Base-by-base conservation (phyloP, 92 coral and sea anemone species). In the Phenganax stokvisi region DNA sequence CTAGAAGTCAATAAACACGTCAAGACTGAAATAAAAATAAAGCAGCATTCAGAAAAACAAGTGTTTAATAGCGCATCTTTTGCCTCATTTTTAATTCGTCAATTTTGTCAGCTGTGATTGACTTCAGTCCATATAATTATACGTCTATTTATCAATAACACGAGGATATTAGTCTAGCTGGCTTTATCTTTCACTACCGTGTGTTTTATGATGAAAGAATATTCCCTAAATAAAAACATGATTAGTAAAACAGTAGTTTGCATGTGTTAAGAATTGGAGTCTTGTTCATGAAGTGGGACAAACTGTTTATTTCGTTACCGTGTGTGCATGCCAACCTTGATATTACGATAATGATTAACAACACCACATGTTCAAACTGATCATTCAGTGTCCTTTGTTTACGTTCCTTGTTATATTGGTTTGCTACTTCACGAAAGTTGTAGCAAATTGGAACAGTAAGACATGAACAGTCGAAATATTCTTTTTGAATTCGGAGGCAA, bases 21-120 rank as follows among this genome's bases (percentile, higher is more conserved):
- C 73, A 68, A 68, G 29, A 68, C 29, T 68, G 73, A 53, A 68
- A 68, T 20, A 37, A 20, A 68, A 27, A 20, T 11, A 10, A 68
- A 68, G n/a, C 53, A 51, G 47, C 29, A 12, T 64, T 68, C 53
- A 0, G 16, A 30, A 68, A 68, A 68, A 68, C 73, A 68, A 68
- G 73, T 29, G 15, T 68, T 68, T 68, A 30, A 68, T 68, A 68
- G n/a, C 47, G 47, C 73, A 12, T 37, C 17, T 68, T 17, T 68
- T 68, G 54, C 73, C 73, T 68, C 73, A 68, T 68, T 68, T 68
- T 30, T 9, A 29, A 68, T 68, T 68, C 54, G 73, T 68, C 73
- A 68, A 17, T 11, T 37, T 68, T 68, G 54, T 68, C 73, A 30
- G 73, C 15, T 68, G 4, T 68, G 73, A 68, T 68, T 68, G 73